Percentiles rank a stretch among this genome's conserved stretches.
These are phyloP conservation scores for Drosophila anomelani DNA, from an alignment of 2,888 invertebrate species.

Conservation along the genomic window DNA sequence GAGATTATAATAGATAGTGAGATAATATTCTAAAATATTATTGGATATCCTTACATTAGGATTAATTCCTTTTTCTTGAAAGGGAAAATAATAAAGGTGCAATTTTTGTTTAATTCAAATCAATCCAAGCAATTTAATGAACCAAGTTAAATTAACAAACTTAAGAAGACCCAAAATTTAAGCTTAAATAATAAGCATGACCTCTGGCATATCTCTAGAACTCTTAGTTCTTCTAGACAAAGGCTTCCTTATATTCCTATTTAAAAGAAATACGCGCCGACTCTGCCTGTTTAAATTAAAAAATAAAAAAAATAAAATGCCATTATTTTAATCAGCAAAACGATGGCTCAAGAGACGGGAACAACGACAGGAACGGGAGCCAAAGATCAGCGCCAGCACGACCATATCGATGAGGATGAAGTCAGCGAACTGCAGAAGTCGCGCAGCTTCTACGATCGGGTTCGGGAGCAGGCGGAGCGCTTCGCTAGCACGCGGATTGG, in stretches of 20 bases:
- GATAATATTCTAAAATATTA: background rate
- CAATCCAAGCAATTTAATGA: too few species aligned
- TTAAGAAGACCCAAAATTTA: background rate
- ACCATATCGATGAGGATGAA: slow-evolving; percentile 66
- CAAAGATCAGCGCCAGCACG: slow-evolving; percentile 57
- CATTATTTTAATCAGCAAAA: slow-evolving; percentile 45
- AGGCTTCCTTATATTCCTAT: background rate
- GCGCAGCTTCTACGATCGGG: slow-evolving; percentile 63
- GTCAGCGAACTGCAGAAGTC: slow-evolving; percentile 62
- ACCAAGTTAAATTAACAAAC: too few species aligned
- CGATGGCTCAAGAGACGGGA: slow-evolving; percentile 62
- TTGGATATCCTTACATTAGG: background rate
- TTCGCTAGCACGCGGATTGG: slow-evolving; percentile 80
- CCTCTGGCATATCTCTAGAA: background rate
- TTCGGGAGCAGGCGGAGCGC: slow-evolving; percentile 70
- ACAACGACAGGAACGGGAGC: slow-evolving; percentile 25
- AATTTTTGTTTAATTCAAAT: too few species aligned
- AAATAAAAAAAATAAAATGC: slow-evolving; percentile 12
- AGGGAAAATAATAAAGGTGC: too few species aligned
- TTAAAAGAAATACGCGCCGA: background rate
- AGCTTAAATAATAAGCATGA: background rate
- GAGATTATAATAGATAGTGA: background rate
- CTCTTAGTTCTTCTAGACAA: background rate
- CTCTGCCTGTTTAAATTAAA: background rate
- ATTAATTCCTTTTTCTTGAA: background rate